A percentile compares a stretch with the other conserved stretches of the same genome.
Conservation (phyloP, 1,140 invertebrate species). For the Heterodera carotae region DNA sequence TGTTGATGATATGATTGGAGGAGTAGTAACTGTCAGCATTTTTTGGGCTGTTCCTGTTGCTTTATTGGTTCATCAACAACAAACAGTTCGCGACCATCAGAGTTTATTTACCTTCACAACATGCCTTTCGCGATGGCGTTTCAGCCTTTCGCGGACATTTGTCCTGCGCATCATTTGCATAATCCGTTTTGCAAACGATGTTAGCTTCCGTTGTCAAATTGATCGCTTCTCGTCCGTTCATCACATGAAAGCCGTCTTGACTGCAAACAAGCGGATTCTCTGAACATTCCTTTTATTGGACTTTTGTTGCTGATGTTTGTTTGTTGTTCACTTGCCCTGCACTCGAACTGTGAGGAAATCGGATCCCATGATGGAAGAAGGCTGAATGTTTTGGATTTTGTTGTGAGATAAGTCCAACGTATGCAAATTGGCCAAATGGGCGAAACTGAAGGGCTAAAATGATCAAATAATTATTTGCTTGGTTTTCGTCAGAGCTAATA, state of each 20-base stretch:
- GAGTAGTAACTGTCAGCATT: background rate
- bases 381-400: slow-evolving; percentile 57
- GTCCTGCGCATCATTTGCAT: slow-evolving; percentile 46
- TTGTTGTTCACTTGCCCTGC: slow-evolving; percentile 56
- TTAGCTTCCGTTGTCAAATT: slow-evolving; percentile 64
- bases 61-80: background rate
- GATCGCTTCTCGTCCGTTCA: slow-evolving; percentile 63
- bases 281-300: slow-evolving; percentile 20
- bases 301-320: background rate
- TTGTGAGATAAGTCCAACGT: slow-evolving; percentile 62
- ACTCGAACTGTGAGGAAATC: slow-evolving; percentile 62
- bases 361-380: slow-evolving; percentile 53
- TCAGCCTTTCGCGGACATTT: slow-evolving; percentile 51
- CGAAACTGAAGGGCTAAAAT: slow-evolving; percentile 59
- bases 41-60: background rate
- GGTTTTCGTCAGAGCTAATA: background rate
- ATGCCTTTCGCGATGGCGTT: slow-evolving; percentile 1
- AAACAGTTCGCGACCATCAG: background rate
- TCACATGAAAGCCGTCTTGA: slow-evolving; percentile 64
- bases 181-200: slow-evolving; percentile 60
- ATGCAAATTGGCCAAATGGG: slow-evolving; percentile 63
- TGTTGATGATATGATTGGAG: slow-evolving; percentile 31
- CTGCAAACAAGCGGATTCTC: slow-evolving; percentile 64
- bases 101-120: slow-evolving; percentile 25
- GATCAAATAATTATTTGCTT: background rate